Evolutionary conservation across 2,113 vertebrate species (phyloP).

Genomic region (Zosterops borbonicus): DNA sequence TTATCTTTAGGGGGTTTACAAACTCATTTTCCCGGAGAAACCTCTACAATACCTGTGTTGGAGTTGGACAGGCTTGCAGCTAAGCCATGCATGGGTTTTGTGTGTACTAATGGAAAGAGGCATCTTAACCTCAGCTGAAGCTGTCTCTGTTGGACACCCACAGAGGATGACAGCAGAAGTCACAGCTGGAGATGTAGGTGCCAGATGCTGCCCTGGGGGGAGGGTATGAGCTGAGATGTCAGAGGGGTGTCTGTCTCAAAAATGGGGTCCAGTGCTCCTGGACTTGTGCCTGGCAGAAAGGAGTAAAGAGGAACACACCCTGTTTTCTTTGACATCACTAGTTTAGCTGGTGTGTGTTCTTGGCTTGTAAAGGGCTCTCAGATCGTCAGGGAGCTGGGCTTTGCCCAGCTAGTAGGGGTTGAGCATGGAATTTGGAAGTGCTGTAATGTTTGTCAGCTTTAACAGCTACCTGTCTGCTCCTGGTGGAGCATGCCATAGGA

Average conservation of each 20-base stretch:
- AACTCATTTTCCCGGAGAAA: not conserved
- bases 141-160: not conserved
- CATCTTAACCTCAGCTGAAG: not conserved
- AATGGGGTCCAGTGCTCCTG: not conserved
- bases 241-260: not conserved
- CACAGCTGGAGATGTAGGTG: not conserved
- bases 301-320: not conserved
- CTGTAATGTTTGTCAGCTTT: not conserved
- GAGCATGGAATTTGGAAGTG: not conserved
- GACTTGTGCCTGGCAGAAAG: not conserved
- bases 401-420: not conserved
- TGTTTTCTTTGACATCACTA: not conserved
- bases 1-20: not conserved
- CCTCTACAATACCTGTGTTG: rapidly evolving
- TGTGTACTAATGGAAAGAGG: not conserved
- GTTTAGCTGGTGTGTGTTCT: not conserved
- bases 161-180: not conserved
- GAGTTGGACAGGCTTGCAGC: not conserved
- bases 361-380: not conserved
- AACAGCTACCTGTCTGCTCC: not conserved
- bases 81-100: rapidly evolving
- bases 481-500: not conserved
- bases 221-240: not conserved
- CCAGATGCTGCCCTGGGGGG: not conserved
- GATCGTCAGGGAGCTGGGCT: not conserved